A percentile compares a stretch with the other conserved stretches of the same genome.
These are phyloP conservation scores for Bombus polaris DNA, from an alignment of 1,140 invertebrate genomes.

Conservation along the genomic window DNA sequence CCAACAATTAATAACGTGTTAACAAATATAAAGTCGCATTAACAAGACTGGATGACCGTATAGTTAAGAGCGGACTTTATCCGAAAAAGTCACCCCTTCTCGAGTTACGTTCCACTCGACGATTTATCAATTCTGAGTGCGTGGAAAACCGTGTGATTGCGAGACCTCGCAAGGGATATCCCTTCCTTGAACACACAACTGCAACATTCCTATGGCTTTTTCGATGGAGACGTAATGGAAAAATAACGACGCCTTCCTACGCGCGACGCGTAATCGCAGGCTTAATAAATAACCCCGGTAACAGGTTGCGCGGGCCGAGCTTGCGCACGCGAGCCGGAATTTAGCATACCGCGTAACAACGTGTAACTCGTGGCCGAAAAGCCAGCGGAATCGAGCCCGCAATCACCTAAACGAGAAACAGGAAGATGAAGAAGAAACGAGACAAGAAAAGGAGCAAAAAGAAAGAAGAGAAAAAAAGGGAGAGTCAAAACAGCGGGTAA, in stretches of 20 bases:
- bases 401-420: constrained; percentile 29
- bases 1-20: not conserved
- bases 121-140: constrained; percentile 11
- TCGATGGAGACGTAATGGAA: constrained; percentile 44
- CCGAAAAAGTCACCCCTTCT: not conserved
- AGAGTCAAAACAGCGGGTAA: constrained; percentile 20
- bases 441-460: not conserved
- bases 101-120: not conserved
- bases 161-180: not conserved
- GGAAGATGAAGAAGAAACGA: constrained; percentile 18
- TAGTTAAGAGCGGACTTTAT: no score
- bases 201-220: constrained; percentile 9
- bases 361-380: constrained; percentile 27
- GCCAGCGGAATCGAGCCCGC: not conserved
- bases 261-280: constrained; percentile 22
- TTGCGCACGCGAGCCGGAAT: constrained; percentile 34
- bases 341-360: constrained; percentile 37
- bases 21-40: not conserved
- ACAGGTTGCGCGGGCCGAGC: constrained; percentile 24
- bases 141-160: constrained; percentile 15
- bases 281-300: constrained; percentile 40
- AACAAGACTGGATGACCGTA: no score
- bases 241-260: constrained; percentile 41
- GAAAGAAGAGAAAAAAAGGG: constrained; percentile 8
- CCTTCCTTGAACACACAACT: not conserved